A percentile compares a stretch with the other conserved stretches of the same genome.
phyloP scores from a whole-genome alignment of 2,113 vertebrate species.

The Setophaga petechia region DNA sequence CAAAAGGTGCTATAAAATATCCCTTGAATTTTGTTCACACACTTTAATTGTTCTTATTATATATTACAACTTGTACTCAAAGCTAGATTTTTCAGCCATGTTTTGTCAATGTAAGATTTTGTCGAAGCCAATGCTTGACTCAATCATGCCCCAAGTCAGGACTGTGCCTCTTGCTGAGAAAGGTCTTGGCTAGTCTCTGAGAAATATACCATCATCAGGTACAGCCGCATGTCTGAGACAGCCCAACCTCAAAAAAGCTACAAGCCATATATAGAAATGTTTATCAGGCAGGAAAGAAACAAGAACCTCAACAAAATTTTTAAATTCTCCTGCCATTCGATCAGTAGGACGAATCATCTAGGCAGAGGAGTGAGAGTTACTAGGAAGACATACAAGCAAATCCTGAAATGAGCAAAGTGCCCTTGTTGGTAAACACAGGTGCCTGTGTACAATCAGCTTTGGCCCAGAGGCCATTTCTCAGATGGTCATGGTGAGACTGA shows the following conservation, averaged over 20 bases:
- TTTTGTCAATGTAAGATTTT: not conserved
- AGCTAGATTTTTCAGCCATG: not conserved
- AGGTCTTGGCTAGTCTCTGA: not conserved
- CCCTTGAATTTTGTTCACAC: not conserved
- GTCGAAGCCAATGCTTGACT: not conserved
- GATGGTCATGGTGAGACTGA: too few species aligned
- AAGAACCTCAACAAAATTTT: not conserved
- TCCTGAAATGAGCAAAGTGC: not conserved
- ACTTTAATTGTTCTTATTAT: not conserved
- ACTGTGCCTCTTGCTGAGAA: not conserved
- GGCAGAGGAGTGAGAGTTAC: not conserved
- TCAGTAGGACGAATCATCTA: not conserved
- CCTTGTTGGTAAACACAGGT: rapidly evolving
- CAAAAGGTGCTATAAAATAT: not conserved
- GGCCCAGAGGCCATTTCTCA: not conserved
- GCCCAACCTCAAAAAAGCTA: not conserved
- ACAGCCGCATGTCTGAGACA: not conserved
- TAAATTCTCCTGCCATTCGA: not conserved
- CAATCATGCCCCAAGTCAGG: not conserved
- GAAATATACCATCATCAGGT: not conserved
- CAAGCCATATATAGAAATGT: not conserved
- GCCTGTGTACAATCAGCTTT: rapidly evolving
- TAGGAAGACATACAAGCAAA: not conserved
- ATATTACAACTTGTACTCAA: not conserved
- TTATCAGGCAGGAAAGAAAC: not conserved